Conservation (phyloP, 2,797 vertebrate species). For the Cyclura pinguis region DNA sequence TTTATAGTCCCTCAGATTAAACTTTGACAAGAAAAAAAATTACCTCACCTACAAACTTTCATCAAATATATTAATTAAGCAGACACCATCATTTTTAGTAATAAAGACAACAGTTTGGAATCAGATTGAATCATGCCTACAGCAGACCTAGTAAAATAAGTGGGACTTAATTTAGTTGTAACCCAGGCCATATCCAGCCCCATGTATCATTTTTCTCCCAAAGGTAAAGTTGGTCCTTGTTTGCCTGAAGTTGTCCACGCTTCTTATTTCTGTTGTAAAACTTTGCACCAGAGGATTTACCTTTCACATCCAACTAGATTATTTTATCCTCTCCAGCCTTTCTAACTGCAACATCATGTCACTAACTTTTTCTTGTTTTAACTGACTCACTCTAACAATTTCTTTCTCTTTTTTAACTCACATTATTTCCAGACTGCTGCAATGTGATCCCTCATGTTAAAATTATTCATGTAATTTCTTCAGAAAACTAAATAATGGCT, state of each 20-base stretch:
- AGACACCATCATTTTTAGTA: no score
- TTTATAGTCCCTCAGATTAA: no score
- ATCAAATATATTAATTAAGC: neutral
- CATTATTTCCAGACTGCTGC: neutral
- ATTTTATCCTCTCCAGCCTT: neutral
- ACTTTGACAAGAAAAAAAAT: no score
- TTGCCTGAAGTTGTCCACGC: neutral
- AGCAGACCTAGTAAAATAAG: neutral
- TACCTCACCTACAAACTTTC: no score
- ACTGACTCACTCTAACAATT: neutral
- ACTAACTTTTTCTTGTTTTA: neutral
- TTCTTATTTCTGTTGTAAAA: neutral
- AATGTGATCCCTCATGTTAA: neutral
- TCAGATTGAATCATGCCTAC: neutral
- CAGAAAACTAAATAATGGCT: conserved; percentile 5
- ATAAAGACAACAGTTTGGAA: neutral
- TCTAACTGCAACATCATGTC: neutral
- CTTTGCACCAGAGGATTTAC: neutral
- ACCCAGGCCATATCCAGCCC: neutral
- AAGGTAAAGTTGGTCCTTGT: neutral
- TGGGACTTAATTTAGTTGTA: neutral
- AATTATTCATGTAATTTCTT: neutral
- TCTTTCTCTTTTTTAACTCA: neutral
- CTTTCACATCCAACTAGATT: neutral
- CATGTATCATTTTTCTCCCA: neutral